Evolutionary conservation across 2,888 invertebrate genomes (phyloP).

Genomic region (Drosophila fungiperda): DNA sequence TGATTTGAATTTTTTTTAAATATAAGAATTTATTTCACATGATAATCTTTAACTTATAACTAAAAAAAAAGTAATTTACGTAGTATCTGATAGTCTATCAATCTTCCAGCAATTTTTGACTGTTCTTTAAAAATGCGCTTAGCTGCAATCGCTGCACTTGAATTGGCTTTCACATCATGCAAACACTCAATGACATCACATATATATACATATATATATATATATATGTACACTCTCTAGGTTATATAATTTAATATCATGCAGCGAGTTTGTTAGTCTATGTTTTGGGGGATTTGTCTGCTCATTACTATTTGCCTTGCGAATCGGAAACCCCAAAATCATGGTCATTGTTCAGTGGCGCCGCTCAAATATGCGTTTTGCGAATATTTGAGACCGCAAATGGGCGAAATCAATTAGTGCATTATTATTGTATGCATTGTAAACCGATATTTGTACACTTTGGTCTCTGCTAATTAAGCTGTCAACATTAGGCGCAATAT

Average conservation of each 20-base stretch:
- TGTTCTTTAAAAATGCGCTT: slow-evolving; percentile 14
- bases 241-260: slow-evolving; percentile 32
- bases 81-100: background rate
- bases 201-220: background rate
- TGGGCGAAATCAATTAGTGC: slow-evolving; percentile 58
- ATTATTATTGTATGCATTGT: slow-evolving; percentile 36
- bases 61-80: too few relatives aligned
- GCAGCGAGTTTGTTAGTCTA: slow-evolving; percentile 31
- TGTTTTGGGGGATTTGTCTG: background rate
- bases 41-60: background rate
- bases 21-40: background rate
- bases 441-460: slow-evolving; percentile 44
- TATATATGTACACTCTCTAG: background rate
- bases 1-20: background rate
- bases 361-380: slow-evolving; percentile 33
- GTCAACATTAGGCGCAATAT: slow-evolving; percentile 36
- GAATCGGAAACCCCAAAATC: slow-evolving; percentile 33
- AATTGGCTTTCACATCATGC: slow-evolving; percentile 23
- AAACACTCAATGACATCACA: background rate
- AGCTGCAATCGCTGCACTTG: slow-evolving; percentile 30
- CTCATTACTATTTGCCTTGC: slow-evolving; percentile 26
- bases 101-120: background rate
- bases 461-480: slow-evolving; percentile 47
- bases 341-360: slow-evolving; percentile 15
- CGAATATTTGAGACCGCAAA: slow-evolving; percentile 39